phyloP scores from a whole-genome alignment of 2,888 invertebrate genomes.

The Ornithoptera priamus region DNA sequence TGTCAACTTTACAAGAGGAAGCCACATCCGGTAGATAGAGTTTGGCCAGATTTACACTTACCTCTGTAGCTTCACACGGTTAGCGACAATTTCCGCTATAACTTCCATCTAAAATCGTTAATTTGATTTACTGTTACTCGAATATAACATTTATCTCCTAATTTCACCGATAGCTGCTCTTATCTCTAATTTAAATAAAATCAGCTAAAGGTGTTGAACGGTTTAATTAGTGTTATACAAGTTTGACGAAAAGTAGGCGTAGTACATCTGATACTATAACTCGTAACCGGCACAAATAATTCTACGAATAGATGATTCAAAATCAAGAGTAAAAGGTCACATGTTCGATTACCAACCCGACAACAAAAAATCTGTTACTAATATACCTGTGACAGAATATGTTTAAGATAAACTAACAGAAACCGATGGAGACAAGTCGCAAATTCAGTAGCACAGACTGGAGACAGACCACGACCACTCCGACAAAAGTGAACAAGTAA shows the following conservation, averaged over 20 bases:
- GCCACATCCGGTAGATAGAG: conserved; percentile 26
- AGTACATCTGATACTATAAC: too few relatives aligned
- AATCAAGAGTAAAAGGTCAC: too few relatives aligned
- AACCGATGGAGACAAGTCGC: too few relatives aligned
- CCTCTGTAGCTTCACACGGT: conserved; percentile 26
- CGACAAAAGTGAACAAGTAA: too few relatives aligned
- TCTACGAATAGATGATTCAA: too few relatives aligned
- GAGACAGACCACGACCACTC: neutral
- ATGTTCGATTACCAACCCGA: neutral
- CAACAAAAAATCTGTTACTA: neutral
- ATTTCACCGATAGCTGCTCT: conserved; percentile 6
- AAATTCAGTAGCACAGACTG: too few relatives aligned
- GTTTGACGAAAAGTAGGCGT: neutral
- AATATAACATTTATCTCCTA: conserved; percentile 3
- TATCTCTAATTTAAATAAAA: neutral
- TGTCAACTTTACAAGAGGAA: conserved; percentile 27
- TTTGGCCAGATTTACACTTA: conserved; percentile 6
- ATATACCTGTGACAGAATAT: neutral
- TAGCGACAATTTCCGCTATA: conserved; percentile 16
- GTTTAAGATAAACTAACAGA: too few relatives aligned
- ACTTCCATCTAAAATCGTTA: conserved; percentile 15
- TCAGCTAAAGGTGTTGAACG: neutral
- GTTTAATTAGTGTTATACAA: too few relatives aligned
- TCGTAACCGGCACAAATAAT: too few relatives aligned
- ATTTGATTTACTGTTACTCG: conserved; percentile 3